phyloP scores from a whole-genome alignment of 23 tunicate species.

The Botrylloides violaceus region DNA sequence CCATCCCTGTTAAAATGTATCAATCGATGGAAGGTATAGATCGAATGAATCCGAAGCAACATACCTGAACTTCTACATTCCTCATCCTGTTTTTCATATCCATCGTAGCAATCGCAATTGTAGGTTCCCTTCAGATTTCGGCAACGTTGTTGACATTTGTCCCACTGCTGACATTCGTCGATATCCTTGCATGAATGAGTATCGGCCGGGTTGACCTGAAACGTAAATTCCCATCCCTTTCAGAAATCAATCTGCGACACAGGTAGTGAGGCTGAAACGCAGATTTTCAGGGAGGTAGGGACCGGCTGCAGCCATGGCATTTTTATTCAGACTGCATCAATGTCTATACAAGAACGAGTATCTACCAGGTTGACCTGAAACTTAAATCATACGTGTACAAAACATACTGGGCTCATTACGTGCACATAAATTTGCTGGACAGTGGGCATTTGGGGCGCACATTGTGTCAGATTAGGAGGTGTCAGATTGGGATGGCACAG shows the following conservation, averaged over 20 bases:
- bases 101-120: constrained; percentile 46
- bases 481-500: too few relatives aligned
- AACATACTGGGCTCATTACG: too few relatives aligned
- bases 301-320: not conserved
- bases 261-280: too few relatives aligned
- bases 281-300: not conserved
- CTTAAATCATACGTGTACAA: too few relatives aligned
- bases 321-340: too few relatives aligned
- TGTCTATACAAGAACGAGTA: too few relatives aligned
- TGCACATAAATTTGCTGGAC: too few relatives aligned
- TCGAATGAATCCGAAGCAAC: not conserved
- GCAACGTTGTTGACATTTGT: constrained; percentile 56
- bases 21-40: not conserved
- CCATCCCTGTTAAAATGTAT: not conserved
- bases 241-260: too few relatives aligned
- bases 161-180: constrained; percentile 64
- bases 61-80: constrained; percentile 52
- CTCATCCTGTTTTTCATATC: constrained; percentile 28
- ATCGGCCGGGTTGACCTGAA: constrained; percentile 51
- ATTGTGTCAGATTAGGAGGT: too few relatives aligned
- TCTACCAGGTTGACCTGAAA: too few relatives aligned
- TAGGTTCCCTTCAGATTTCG: constrained; percentile 46
- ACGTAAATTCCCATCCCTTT: too few relatives aligned
- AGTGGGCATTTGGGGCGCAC: too few relatives aligned
- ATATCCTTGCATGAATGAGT: constrained; percentile 51